Evolutionary conservation across 2,797 vertebrate species (phyloP).

Genomic region (Smutsia gigantea): DNA sequence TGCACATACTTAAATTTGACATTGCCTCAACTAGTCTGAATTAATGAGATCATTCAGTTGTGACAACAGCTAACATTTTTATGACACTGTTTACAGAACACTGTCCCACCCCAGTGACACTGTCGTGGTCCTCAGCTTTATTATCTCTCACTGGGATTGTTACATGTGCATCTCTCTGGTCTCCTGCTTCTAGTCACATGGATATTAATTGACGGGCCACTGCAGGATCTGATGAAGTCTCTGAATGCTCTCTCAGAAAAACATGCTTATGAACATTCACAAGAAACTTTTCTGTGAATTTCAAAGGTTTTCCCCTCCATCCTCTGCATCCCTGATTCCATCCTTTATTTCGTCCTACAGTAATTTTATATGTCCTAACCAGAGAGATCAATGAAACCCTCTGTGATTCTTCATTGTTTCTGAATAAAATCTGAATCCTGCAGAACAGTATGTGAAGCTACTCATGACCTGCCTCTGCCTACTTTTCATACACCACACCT

Average conservation of each 20-base stretch:
- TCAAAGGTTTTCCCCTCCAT: neutral
- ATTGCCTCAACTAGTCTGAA: neutral
- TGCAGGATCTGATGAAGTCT: neutral
- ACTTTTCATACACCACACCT: too few relatives aligned
- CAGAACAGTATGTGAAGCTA: too few relatives aligned
- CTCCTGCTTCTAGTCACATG: neutral
- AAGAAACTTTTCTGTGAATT: neutral
- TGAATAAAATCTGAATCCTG: neutral
- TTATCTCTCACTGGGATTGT: neutral
- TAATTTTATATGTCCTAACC: too few relatives aligned
- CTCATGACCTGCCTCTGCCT: too few relatives aligned
- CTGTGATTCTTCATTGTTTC: neutral
- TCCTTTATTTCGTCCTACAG: neutral
- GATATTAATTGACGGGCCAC: neutral
- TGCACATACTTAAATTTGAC: neutral
- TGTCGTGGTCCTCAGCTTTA: neutral
- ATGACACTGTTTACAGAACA: neutral
- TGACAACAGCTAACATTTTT: neutral
- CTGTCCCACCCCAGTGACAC: neutral
- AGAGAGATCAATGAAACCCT: neutral
- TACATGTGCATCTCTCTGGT: neutral
- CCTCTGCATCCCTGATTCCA: neutral
- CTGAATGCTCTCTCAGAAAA: neutral
- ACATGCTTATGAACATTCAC: neutral
- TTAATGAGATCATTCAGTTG: neutral